Conservation (phyloP, 2,113 vertebrate species). For the Puffinus mauretanicus region DNA sequence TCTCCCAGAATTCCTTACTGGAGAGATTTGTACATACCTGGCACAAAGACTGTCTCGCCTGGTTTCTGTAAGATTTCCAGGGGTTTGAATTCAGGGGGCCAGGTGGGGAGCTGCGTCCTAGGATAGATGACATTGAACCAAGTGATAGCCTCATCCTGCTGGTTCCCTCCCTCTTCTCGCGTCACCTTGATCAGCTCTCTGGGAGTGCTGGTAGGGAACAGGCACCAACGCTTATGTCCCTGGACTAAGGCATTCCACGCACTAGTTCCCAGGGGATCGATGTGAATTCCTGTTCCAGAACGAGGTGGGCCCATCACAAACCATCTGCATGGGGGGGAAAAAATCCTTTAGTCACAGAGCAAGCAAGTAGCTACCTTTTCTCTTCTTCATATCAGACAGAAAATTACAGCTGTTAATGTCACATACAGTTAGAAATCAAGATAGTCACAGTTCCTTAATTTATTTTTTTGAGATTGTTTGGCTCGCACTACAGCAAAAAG, state of each 20-base stretch:
- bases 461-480: not conserved
- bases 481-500: not conserved
- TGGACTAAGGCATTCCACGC: conserved; percentile 97
- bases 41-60: conserved; percentile 96
- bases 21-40: conserved; percentile 72
- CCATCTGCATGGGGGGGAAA: conserved; percentile 78
- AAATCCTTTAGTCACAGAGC: not conserved
- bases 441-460: not conserved
- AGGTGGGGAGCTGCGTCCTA: conserved; percentile 87
- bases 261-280: conserved; percentile 95
- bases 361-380: not conserved
- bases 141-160: conserved; percentile 98
- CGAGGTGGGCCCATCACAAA: conserved; percentile 97
- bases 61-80: conserved; percentile 93
- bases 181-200: conserved; percentile 97
- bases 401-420: not conserved
- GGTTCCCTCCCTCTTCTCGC: conserved; percentile 93
- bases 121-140: conserved; percentile 96
- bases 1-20: not conserved
- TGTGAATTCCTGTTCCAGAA: conserved; percentile 97
- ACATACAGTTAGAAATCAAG: not conserved
- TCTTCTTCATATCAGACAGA: not conserved
- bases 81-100: conserved; percentile 92
- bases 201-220: conserved; percentile 95
- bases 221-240: conserved; percentile 97